These are phyloP conservation scores for Hiodon tergisus DNA, from an alignment of 2,113 vertebrate genomes.

Conservation along the genomic window DNA sequence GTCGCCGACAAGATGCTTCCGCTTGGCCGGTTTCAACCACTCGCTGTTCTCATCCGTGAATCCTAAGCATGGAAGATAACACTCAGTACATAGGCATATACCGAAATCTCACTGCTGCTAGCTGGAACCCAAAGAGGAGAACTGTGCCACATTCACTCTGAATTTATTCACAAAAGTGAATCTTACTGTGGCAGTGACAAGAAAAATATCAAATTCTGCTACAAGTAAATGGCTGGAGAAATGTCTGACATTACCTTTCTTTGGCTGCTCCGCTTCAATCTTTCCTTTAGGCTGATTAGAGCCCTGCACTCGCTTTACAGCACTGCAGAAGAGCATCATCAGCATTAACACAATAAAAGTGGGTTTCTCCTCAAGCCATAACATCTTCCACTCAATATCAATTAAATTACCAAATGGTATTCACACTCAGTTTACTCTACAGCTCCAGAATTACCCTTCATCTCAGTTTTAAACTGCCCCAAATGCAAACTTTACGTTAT, in stretches of 20 bases:
- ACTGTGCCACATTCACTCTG: not conserved
- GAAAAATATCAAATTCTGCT: not conserved
- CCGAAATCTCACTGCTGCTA: not conserved
- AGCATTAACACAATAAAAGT: not conserved
- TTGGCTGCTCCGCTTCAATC: slow-evolving; percentile 33
- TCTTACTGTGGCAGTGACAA: not conserved
- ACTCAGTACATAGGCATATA: not conserved
- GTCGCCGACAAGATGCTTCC: slow-evolving; percentile 57
- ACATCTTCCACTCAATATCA: too few species aligned
- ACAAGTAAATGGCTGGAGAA: not conserved
- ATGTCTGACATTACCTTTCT: slow-evolving; percentile 49
- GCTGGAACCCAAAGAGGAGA: not conserved
- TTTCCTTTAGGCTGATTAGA: slow-evolving; percentile 35
- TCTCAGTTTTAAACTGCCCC: too few species aligned
- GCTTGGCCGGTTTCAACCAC: slow-evolving; percentile 66
- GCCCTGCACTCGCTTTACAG: slow-evolving; percentile 53
- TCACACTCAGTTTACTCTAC: too few species aligned
- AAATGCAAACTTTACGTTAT: too few species aligned
- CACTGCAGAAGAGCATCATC: slow-evolving; percentile 44
- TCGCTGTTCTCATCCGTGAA: slow-evolving; percentile 71
- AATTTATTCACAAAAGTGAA: not conserved
- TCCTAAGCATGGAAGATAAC: slow-evolving; percentile 42
- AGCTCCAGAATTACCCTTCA: too few species aligned
- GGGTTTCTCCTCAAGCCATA: not conserved
- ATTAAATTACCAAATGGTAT: too few species aligned